These are phyloP conservation scores for Eudasyphora cyanicolor DNA, from an alignment of 2,888 invertebrate species.

Conservation along the genomic window DNA sequence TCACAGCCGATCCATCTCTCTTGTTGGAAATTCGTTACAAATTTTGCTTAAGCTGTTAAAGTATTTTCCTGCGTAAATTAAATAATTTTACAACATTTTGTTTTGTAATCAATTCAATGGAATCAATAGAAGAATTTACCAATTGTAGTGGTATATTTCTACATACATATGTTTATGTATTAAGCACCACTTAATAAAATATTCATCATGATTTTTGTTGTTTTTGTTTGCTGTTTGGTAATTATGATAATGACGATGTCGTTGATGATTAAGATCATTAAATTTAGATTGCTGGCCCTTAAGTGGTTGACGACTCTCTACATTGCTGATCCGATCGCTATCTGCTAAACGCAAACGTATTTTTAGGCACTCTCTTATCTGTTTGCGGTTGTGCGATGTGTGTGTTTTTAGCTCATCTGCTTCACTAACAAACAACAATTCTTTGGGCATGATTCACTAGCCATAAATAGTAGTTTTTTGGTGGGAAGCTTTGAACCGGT, in stretches of 20 bases:
- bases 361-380: slow-evolving; percentile 23
- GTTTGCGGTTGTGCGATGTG: slow-evolving; percentile 12
- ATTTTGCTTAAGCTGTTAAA: no score
- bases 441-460: background rate
- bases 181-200: slow-evolving; percentile 13
- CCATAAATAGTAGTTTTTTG: background rate
- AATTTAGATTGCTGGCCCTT: slow-evolving; percentile 30
- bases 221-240: background rate
- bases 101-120: slow-evolving; percentile 27
- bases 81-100: slow-evolving; percentile 5
- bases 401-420: background rate
- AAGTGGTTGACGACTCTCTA: slow-evolving; percentile 19
- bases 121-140: slow-evolving; percentile 14
- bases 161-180: background rate
- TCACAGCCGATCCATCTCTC: no score
- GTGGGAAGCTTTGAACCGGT: slow-evolving; percentile 20
- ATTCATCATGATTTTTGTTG: slow-evolving; percentile 29
- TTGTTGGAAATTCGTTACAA: no score
- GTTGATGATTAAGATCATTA: slow-evolving; percentile 25
- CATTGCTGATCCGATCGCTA: background rate
- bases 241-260: background rate
- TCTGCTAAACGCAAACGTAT: slow-evolving; percentile 8
- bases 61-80: background rate
- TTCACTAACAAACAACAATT: background rate
- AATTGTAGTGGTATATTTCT: background rate